Percentiles rank a stretch among this genome's conserved stretches.
Evolutionary conservation across 2,113 vertebrate genomes (phyloP).

Genomic region (Ceyx melanurus): DNA sequence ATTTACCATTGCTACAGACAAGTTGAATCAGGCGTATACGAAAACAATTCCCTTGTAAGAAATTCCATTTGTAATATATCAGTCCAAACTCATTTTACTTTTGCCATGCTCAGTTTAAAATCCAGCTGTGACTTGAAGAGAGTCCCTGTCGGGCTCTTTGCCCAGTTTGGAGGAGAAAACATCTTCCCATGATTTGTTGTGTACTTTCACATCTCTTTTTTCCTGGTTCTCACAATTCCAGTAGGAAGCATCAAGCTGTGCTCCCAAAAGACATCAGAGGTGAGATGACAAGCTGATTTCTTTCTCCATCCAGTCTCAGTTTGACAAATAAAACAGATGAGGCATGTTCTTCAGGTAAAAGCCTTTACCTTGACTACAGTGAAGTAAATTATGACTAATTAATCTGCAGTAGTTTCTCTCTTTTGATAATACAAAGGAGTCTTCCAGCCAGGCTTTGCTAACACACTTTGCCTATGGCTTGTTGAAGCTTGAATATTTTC

Average conservation of each 20-base stretch:
- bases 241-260: not conserved
- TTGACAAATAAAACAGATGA: conserved; percentile 7
- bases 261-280: not conserved
- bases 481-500: not conserved
- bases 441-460: not conserved
- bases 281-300: not conserved
- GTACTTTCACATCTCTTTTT: not conserved
- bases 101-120: not conserved
- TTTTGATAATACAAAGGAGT: not conserved
- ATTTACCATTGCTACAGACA: not conserved
- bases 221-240: not conserved
- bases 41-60: not conserved
- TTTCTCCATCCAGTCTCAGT: not conserved
- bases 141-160: not conserved
- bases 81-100: not conserved
- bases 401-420: conserved; percentile 36
- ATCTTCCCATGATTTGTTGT: not conserved
- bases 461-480: not conserved
- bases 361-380: conserved; percentile 2
- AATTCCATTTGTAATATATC: not conserved
- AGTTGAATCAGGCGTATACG: not conserved
- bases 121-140: not conserved
- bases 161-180: not conserved
- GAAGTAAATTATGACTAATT: conserved; percentile 15
- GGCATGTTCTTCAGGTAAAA: conserved; percentile 7